Percentiles rank a stretch among this genome's conserved stretches.
Evolutionary conservation across 2,797 vertebrate genomes (phyloP).

Genomic region (Pelodytes ibericus): DNA sequence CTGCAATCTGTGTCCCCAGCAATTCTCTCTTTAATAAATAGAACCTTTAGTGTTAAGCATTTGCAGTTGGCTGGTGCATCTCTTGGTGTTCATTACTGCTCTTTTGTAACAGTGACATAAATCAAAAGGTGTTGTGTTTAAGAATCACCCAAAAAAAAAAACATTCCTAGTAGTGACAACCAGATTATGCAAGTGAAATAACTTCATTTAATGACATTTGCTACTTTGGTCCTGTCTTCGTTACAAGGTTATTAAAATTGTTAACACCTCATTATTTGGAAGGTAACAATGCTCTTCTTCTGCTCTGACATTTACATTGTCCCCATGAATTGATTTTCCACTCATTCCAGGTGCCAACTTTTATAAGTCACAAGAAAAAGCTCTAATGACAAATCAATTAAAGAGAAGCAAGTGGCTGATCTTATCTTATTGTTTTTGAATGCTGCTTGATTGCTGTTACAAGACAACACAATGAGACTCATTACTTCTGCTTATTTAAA

Average conservation of each 20-base stretch:
- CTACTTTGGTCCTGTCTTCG: background rate
- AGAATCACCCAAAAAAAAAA: background rate
- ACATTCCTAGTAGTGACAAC: background rate
- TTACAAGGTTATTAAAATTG: constrained; percentile 13
- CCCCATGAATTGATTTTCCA: constrained; percentile 7
- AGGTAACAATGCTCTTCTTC: background rate
- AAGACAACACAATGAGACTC: background rate
- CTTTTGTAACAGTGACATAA: too few relatives aligned
- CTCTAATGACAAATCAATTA: constrained; percentile 4
- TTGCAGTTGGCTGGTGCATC: too few relatives aligned
- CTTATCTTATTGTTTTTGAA: constrained; percentile 7
- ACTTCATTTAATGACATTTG: background rate
- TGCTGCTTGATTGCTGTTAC: constrained; percentile 1
- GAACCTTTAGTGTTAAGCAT: too few relatives aligned
- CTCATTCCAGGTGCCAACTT: constrained; percentile 5
- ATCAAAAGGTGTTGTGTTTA: too few relatives aligned
- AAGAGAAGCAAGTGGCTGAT: background rate
- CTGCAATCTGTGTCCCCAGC: too few relatives aligned
- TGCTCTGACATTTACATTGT: constrained; percentile 10
- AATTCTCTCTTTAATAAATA: too few relatives aligned
- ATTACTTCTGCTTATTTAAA: background rate
- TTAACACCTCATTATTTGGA: constrained; percentile 6
- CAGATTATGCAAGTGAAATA: background rate
- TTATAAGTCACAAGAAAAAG: background rate
- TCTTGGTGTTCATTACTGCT: too few relatives aligned